phyloP scores from a whole-genome alignment of 2,113 vertebrate genomes.

The Rhinopomastus cyanomelas region DNA sequence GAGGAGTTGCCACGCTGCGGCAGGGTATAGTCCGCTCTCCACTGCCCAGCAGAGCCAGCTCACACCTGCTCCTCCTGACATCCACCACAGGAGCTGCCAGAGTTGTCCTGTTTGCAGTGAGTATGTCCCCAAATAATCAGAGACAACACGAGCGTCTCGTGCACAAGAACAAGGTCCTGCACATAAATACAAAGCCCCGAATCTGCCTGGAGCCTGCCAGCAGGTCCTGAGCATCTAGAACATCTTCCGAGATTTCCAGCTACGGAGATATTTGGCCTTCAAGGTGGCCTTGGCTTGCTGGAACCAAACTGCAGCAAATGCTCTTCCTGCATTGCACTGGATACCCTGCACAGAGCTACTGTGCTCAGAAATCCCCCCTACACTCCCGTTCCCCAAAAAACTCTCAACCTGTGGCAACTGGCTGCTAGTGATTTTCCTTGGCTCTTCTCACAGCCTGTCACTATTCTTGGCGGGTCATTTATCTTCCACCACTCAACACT shows the following conservation, averaged over 20 bases:
- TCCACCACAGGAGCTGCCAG: background rate
- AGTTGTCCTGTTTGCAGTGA: background rate
- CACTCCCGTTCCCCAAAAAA: accelerated
- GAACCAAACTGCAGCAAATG: background rate
- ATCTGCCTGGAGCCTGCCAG: background rate
- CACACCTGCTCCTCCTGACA: background rate
- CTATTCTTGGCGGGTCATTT: too few relatives aligned
- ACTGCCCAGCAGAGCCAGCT: background rate
- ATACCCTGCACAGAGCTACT: background rate
- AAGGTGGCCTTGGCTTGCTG: background rate
- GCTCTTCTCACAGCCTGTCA: too few relatives aligned
- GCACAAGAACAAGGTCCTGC: background rate
- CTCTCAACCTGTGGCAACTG: too few relatives aligned
- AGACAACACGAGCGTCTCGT: background rate
- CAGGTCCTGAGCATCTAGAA: background rate
- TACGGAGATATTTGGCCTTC: background rate
- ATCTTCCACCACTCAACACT: too few relatives aligned
- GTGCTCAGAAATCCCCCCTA: background rate
- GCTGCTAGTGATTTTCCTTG: too few relatives aligned
- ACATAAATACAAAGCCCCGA: accelerated
- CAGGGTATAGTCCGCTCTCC: background rate
- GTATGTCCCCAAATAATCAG: accelerated
- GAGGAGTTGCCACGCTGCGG: too few relatives aligned
- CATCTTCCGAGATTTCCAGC: background rate
- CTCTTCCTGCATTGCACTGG: background rate